These are phyloP conservation scores for Momotus momota DNA, from an alignment of 2,797 vertebrate species.

Conservation along the genomic window DNA sequence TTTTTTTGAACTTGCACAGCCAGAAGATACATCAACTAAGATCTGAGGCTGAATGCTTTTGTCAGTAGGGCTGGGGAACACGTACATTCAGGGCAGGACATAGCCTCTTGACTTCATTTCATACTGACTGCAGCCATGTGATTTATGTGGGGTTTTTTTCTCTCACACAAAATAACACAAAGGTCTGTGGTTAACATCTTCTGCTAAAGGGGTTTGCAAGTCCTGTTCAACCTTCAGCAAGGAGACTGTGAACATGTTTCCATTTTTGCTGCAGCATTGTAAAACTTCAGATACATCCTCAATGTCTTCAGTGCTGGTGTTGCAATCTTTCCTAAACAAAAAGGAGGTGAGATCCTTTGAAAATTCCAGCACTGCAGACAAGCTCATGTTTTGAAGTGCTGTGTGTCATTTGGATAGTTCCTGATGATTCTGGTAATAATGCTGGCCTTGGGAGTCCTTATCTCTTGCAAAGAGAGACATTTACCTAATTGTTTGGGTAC, in stretches of 20 bases:
- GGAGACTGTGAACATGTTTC: not conserved
- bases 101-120: not conserved
- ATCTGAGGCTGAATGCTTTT: not conserved
- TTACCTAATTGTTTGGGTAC: not conserved
- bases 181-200: not conserved
- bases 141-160: not conserved
- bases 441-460: not conserved
- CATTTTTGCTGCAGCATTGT: not conserved
- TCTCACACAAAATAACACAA: not conserved
- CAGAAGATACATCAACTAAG: not conserved
- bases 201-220: not conserved
- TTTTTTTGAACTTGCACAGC: not conserved
- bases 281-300: not conserved
- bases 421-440: not conserved
- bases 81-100: not conserved
- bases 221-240: not conserved
- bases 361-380: not conserved
- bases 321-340: not conserved
- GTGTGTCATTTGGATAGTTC: not conserved
- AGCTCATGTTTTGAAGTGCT: not conserved
- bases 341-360: not conserved
- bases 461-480: not conserved
- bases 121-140: fast-evolving
- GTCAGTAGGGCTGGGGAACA: not conserved
- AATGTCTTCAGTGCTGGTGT: not conserved